Evolutionary conservation across 2,797 vertebrate genomes (phyloP), one percentile per base, ranked within the genome.

Genomic region (Rhinogobio ventralis): DNA sequence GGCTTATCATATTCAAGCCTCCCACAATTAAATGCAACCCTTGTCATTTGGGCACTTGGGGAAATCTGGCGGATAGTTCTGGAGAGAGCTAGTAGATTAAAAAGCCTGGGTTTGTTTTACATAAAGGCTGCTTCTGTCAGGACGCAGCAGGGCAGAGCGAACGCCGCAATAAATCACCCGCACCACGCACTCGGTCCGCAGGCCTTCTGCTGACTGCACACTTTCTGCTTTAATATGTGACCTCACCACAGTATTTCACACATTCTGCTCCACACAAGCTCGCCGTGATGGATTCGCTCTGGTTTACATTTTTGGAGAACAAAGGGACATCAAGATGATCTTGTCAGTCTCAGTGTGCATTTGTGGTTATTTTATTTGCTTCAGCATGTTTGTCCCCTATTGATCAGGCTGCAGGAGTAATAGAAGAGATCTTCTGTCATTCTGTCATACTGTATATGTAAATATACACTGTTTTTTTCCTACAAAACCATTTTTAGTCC

Each of bases 91-190:
- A 89, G 93, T 91, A 88, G 92, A 94, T 94, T 94, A 93, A 95
- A 94, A 94, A 94, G 93, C 85, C 90, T 69, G 90, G 91, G 92
- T 93, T 95, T 94, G 92, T 94, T 95, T 95, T 95, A 94, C 93
- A 95, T 94, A 94, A 94, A 95, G 92, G 91, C 94, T 91, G 90
- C 87, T 92, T 91, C 93, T 93, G 91, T 93, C 91, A 90, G 90
- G 92, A 90, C 93, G 91, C 92, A 92, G 93, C 93, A 91, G 93
- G 94, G 93, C 93, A 88, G 82, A 90, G 89, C 87, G 91, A 88
- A 75, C 85, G 89, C 89, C 89, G 79, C 89, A 90, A 95, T 94
- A 95, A 95, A 95, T 95, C 94, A 95, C 79, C 87, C 91, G 91
- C 92, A 89, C 90, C 90, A 89, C 90, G 90, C 93, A 92, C 94